phyloP scores from a whole-genome alignment of 2,797 vertebrate species.

The Choloepus didactylus region DNA sequence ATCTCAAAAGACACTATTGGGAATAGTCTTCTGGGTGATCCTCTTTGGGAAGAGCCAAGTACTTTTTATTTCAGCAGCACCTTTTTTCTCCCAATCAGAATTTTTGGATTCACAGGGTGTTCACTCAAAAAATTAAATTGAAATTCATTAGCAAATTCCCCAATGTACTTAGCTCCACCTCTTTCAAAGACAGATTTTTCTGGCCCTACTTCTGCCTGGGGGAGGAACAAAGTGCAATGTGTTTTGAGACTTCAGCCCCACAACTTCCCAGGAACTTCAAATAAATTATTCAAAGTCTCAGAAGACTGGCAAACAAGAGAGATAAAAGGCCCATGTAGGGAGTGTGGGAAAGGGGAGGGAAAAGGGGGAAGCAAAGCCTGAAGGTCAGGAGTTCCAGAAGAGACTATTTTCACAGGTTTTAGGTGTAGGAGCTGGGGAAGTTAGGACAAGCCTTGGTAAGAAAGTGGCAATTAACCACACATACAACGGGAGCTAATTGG shows the following conservation, averaged over 20 bases:
- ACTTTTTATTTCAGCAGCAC: background rate
- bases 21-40: background rate
- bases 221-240: slow-evolving; percentile 67
- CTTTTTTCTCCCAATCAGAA: background rate
- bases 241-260: slow-evolving; percentile 36
- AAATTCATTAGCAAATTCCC: slow-evolving; percentile 39
- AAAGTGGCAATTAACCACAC: slow-evolving; percentile 63
- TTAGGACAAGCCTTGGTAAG: slow-evolving; percentile 29
- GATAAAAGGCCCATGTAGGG: slow-evolving; percentile 79
- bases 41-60: background rate
- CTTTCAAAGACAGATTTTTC: slow-evolving; percentile 56
- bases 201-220: background rate
- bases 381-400: slow-evolving; percentile 45
- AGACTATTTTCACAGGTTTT: slow-evolving; percentile 68
- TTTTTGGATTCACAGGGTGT: background rate
- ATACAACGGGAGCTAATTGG: slow-evolving; percentile 26
- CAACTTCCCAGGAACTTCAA: slow-evolving; percentile 80
- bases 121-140: slow-evolving; percentile 29
- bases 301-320: slow-evolving; percentile 75
- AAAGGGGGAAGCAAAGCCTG: slow-evolving; percentile 12
- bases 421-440: slow-evolving; percentile 49
- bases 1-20: background rate
- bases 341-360: slow-evolving; percentile 60
- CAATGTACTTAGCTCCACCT: background rate
- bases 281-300: slow-evolving; percentile 82